A percentile compares a stretch with the other conserved stretches of the same genome.
These are phyloP conservation scores for Zygaena filipendulae DNA, from an alignment of 2,888 invertebrate species.

Conservation along the genomic window DNA sequence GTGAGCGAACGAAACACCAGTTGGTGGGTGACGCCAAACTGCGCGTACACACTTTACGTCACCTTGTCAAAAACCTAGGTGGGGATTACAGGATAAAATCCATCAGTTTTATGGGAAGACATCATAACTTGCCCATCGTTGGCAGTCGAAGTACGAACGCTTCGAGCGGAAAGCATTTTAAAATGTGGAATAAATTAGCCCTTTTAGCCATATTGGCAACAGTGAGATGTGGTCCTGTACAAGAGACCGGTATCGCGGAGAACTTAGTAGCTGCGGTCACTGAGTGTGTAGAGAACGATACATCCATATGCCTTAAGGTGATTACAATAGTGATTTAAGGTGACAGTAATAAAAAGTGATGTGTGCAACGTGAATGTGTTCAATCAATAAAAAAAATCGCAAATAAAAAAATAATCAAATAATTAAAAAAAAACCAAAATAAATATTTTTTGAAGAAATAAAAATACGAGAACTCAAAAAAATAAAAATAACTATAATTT, in stretches of 20 bases:
- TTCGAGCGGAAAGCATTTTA: too few relatives aligned
- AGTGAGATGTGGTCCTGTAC: slow-evolving; percentile 45
- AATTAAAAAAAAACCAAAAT: too few relatives aligned
- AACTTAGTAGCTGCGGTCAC: slow-evolving; percentile 52
- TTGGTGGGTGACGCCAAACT: slow-evolving; percentile 48
- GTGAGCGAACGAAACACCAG: slow-evolving; percentile 31
- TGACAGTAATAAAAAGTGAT: slow-evolving; percentile 28
- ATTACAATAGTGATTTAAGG: slow-evolving; percentile 33
- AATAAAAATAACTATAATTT: too few relatives aligned
- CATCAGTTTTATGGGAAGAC: slow-evolving; percentile 55
- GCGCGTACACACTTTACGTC: slow-evolving; percentile 45
- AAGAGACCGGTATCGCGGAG: slow-evolving; percentile 49
- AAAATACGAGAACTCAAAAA: too few relatives aligned
- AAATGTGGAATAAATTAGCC: slow-evolving; percentile 47
- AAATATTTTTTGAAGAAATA: too few relatives aligned
- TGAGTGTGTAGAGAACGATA: slow-evolving; percentile 70
- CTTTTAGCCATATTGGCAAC: slow-evolving; percentile 45
- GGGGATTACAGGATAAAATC: slow-evolving; percentile 60
- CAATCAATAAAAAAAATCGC: too few relatives aligned
- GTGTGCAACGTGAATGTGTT: too few relatives aligned
- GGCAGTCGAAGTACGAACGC: slow-evolving; percentile 35
- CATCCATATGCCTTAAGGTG: slow-evolving; percentile 73
- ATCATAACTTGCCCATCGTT: slow-evolving; percentile 54
- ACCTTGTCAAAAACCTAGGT: slow-evolving; percentile 40
- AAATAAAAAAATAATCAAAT: too few relatives aligned